Evolutionary conservation across 2,797 vertebrate species (phyloP).

Genomic region (Cynopterus sphinx): DNA sequence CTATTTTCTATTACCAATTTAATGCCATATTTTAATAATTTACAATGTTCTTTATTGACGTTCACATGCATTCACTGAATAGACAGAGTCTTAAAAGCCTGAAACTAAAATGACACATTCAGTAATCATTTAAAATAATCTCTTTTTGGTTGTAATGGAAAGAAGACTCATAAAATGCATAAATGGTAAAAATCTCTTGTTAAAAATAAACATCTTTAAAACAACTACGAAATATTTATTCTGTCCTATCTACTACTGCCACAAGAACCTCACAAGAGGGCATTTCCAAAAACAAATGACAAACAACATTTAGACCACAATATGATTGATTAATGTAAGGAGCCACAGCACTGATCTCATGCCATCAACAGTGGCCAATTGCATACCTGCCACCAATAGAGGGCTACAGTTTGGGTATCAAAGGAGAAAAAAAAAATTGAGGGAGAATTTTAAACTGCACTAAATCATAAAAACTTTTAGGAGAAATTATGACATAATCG

Average conservation of each 20-base stretch:
- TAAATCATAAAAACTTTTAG: background rate
- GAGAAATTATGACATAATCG: background rate
- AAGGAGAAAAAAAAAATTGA: background rate
- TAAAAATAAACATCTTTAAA: constrained; percentile 20
- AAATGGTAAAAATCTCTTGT: background rate
- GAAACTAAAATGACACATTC: background rate
- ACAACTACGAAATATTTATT: background rate
- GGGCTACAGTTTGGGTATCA: background rate
- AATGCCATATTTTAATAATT: background rate
- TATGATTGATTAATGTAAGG: constrained; percentile 47
- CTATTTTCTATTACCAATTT: background rate
- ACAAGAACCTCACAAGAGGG: background rate
- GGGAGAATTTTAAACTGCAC: background rate
- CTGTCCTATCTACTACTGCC: background rate
- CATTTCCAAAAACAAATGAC: constrained; percentile 67
- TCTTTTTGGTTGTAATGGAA: background rate
- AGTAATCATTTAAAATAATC: background rate
- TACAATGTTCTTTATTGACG: background rate
- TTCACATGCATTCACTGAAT: background rate
- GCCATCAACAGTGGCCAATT: constrained; percentile 36
- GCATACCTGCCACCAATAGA: constrained; percentile 60
- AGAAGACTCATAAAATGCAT: background rate
- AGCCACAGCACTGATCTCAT: constrained; percentile 51
- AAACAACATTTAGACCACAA: constrained; percentile 75
- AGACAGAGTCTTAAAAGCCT: background rate